A percentile compares a stretch with the other conserved stretches of the same genome.
phyloP scores from a whole-genome alignment of 2,113 vertebrate species.

The Hippocampus guttulatus region DNA sequence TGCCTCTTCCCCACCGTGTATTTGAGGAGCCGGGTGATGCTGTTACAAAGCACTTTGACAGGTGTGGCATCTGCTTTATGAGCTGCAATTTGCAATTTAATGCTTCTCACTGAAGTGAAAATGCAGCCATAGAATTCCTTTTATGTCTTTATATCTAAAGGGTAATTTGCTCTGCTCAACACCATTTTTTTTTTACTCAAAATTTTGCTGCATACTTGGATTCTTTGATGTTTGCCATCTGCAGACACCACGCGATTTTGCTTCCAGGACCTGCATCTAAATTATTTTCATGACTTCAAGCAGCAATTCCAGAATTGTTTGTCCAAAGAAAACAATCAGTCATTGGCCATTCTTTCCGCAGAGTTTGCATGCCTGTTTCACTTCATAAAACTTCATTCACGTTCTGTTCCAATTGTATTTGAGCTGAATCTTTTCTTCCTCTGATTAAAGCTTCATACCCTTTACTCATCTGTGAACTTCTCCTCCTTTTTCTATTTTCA shows the following conservation, averaged over 20 bases:
- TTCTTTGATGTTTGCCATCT: slow-evolving; percentile 41
- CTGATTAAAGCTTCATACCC: slow-evolving; percentile 63
- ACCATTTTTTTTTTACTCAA: slow-evolving; percentile 29
- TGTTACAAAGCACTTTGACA: slow-evolving; percentile 67
- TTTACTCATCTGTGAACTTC: slow-evolving; percentile 40
- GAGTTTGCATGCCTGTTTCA: slow-evolving; percentile 23
- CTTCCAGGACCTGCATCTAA: slow-evolving; percentile 16
- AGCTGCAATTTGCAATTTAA: slow-evolving; percentile 66
- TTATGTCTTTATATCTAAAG: slow-evolving; percentile 51
- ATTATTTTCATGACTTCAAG: slow-evolving; percentile 33
- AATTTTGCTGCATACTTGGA: slow-evolving; percentile 27
- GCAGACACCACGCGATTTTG: slow-evolving; percentile 36
- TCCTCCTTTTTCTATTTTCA: slow-evolving; percentile 51
- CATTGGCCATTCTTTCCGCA: slow-evolving; percentile 26
- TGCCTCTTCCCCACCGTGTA: slow-evolving; percentile 55
- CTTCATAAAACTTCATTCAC: slow-evolving; percentile 35
- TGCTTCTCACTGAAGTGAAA: slow-evolving; percentile 54
- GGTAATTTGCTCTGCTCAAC: slow-evolving; percentile 43
- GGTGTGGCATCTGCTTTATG: slow-evolving; percentile 71
- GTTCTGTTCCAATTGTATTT: slow-evolving; percentile 36
- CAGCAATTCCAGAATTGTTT: slow-evolving; percentile 28
- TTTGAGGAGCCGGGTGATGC: slow-evolving; percentile 43
- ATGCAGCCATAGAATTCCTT: slow-evolving; percentile 49
- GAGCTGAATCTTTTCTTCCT: slow-evolving; percentile 33
- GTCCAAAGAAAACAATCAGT: slow-evolving; percentile 24